Base-by-base conservation (phyloP, 2,797 vertebrate species). In the Enteromius paludinosus region DNA sequence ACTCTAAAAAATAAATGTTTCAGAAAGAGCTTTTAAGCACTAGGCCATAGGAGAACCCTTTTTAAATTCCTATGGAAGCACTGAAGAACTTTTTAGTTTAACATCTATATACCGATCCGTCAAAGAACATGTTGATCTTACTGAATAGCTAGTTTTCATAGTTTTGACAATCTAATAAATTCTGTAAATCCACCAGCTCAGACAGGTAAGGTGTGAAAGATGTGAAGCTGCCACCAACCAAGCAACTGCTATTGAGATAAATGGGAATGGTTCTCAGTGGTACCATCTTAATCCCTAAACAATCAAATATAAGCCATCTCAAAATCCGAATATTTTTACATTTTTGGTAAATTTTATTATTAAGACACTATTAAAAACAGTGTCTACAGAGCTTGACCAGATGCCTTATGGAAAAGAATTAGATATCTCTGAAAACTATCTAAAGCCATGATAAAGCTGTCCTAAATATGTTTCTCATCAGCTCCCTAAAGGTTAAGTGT, bases 401-500 rank as follows among this genome's bases (percentile, higher is more conserved):
- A 59, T 45, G 25, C n/a, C 3, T 33, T 30, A 9, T 38, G 30
- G 38, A 69, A 47, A n/a, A 69, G 2, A 35, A 49, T 66, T 35
- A 38, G 20, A 64, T 20, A 56, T 59, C 54, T 71, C 18, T 23
- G 12, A 59, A 70, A 33, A 23, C 20, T 65, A 35, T 52, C 38
- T 45, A 45, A 43, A 65, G 17, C 23, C 61, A 23, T 6, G 9
- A 15, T 62, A 38, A 47, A 45, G 18, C 54, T 73, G 78, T 61
- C 47, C 41, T n/a, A 86, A 84, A 62, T n/a, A 80, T 82, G 75
- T 79, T 76, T 61, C n/a, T 76, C 28, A 81, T 87, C 79, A 61
- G 30, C 43, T 83, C 66, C 54, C 71, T 54, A 72, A 69, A 88
- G 83, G 80, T 88, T 83, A 83, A 86, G 85, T 69, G 70, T 61